Base-by-base conservation (phyloP, 92 coral and sea anemone species). In the Pocillopora grandis region DNA sequence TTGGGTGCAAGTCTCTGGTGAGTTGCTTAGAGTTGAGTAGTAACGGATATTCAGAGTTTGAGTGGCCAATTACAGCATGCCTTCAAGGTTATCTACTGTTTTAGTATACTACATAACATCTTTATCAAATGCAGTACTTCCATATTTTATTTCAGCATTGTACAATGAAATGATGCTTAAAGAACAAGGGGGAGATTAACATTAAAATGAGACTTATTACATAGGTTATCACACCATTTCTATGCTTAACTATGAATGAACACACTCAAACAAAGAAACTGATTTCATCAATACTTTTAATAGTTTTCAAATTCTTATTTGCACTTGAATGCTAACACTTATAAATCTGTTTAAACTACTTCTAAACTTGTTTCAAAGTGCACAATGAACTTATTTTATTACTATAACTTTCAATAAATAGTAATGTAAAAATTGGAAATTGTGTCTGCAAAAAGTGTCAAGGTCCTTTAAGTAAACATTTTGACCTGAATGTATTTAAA, bases 391-490 rank as follows among this genome's bases (percentile, higher is more conserved):
- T 35, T 20, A 57, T 58, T 33, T 55, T 16, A 33, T 37, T 48
- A 66, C 13, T 55, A 81, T 52, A 55, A 31, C 84, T 80, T 66
- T 69, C 59, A 80, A 80, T 80, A 81, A 81, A 70, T 70, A 81
- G 19, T 58, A 81, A 63, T 79, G 73, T 79, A 21, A 70, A 57
- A 71, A 69, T 14, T 70, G 27, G 61, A 35, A 81, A 81, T 69
- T 8, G 21, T 52, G 58, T 35, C 69, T 58, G 33, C 77, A 71
- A 63, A 81, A 69, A 33, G 21, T 69, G 58, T 31, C 18, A 70
- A 57, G 77, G 59, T 49, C 85, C 56, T 27, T 58, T 31, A 69
- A 80, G 70, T 19, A 70, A 55, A 27, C 76, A 57, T 20, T 12
- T 2, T 10, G 11, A 20, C 15, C 10, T 42, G n/a, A 19, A 10